These are phyloP conservation scores for Grammomys surdaster DNA, from an alignment of 2,113 vertebrate genomes.

Conservation along the genomic window DNA sequence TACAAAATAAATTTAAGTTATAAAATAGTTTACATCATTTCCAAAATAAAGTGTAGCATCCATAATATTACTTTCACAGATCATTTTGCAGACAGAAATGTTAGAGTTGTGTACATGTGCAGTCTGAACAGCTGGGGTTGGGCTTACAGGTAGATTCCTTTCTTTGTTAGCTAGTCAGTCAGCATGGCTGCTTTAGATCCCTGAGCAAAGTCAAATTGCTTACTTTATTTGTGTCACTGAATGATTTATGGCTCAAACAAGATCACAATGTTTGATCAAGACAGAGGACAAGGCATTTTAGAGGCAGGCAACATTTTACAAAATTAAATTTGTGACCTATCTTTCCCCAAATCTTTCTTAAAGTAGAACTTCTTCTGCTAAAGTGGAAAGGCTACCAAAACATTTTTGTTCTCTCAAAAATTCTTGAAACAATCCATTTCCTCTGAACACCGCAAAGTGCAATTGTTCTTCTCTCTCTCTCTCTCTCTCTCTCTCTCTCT, in stretches of 20 bases:
- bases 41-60: not conserved
- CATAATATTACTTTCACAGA: not conserved
- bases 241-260: slow-evolving; percentile 53
- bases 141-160: not conserved
- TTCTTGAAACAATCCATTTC: slow-evolving; percentile 47
- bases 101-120: not conserved
- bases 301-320: slow-evolving; percentile 37
- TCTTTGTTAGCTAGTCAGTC: slow-evolving; percentile 10
- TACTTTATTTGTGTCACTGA: not conserved
- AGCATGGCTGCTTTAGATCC: slow-evolving; percentile 29
- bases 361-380: slow-evolving; percentile 53
- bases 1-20: not conserved
- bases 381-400: not conserved
- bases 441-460: slow-evolving; percentile 35
- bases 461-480: not conserved
- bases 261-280: slow-evolving; percentile 24
- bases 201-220: not conserved
- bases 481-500: no score
- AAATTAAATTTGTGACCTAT: slow-evolving; percentile 66
- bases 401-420: slow-evolving; percentile 52
- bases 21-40: not conserved
- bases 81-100: not conserved
- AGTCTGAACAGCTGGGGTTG: not conserved
- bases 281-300: slow-evolving; percentile 32
- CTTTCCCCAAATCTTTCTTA: slow-evolving; percentile 29